These are phyloP conservation scores for Rhorus exstirpatorius DNA, from an alignment of 2,888 invertebrate species.

Conservation along the genomic window DNA sequence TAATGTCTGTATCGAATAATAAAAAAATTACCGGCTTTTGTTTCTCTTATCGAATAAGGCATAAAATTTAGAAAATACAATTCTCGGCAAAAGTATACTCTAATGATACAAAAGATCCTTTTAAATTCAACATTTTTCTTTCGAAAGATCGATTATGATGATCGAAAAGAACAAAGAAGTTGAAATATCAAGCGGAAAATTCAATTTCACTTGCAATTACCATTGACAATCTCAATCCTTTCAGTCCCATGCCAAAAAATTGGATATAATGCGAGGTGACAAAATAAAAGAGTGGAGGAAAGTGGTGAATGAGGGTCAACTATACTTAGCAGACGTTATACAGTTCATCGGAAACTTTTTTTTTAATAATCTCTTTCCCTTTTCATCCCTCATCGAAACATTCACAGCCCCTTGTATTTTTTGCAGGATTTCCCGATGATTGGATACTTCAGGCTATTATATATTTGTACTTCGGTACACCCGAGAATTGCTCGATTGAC, in stretches of 20 bases:
- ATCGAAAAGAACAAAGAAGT: neutral
- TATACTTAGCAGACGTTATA: neutral
- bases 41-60: neutral
- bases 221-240: neutral
- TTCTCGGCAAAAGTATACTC: no score
- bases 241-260: neutral
- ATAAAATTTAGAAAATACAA: no score
- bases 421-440: no score
- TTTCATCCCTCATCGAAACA: neutral
- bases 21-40: neutral
- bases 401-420: neutral
- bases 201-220: conserved; percentile 3
- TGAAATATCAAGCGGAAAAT: conserved; percentile 2
- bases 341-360: conserved; percentile 3
- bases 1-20: conserved; percentile 1
- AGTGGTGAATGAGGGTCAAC: neutral
- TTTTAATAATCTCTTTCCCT: conserved; percentile 1
- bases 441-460: no score
- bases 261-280: conserved; percentile 17
- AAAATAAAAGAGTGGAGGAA: conserved; percentile 3
- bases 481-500: neutral
- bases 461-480: neutral
- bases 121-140: neutral
- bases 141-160: no score
- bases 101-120: neutral